Conservation (phyloP, 2,888 invertebrate species). For the Coecobrya sp. region DNA sequence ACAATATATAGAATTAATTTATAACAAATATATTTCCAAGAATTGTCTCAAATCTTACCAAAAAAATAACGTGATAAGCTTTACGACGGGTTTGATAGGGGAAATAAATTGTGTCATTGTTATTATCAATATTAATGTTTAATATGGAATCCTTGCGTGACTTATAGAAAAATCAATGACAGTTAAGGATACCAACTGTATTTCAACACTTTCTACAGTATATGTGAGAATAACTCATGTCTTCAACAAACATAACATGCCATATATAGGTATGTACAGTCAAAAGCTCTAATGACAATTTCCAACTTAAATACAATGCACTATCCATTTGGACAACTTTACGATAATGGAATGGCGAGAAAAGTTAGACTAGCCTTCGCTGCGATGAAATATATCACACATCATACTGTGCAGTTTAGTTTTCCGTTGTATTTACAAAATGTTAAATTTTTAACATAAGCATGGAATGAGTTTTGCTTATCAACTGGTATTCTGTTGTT, state of each 20-base stretch:
- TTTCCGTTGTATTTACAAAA: neutral
- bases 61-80: neutral
- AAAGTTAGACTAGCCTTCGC: neutral
- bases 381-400: neutral
- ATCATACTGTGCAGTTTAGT: neutral
- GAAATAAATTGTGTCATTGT: slow-evolving; percentile 55
- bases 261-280: too few species aligned
- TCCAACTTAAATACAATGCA: too few species aligned
- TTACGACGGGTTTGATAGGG: slow-evolving; percentile 26
- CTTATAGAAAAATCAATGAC: slow-evolving; percentile 58
- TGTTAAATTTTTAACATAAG: neutral
- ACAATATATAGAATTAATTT: too few species aligned
- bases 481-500: neutral
- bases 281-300: too few species aligned
- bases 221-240: neutral
- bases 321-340: neutral
- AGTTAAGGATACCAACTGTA: neutral
- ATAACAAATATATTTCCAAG: neutral
- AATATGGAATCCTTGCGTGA: slow-evolving; percentile 51
- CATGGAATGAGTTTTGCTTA: neutral
- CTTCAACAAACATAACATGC: too few species aligned
- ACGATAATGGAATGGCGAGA: neutral
- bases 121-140: slow-evolving; percentile 60
- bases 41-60: neutral
- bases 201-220: slow-evolving; percentile 7